phyloP scores from a whole-genome alignment of 2,113 vertebrate genomes.

The Leptosomus discolor region DNA sequence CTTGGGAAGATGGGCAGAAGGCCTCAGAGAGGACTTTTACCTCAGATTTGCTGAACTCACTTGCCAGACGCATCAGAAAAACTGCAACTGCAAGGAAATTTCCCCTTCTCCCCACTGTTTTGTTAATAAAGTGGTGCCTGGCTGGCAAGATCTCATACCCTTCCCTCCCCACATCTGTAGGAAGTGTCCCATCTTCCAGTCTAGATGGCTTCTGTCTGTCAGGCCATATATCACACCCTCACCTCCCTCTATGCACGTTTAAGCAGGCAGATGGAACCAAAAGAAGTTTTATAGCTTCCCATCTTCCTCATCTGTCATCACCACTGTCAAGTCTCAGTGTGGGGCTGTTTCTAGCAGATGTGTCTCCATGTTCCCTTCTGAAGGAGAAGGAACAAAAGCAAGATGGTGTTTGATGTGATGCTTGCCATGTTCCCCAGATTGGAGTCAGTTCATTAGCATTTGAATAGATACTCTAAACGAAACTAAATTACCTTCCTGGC shows the following conservation, averaged over 20 bases:
- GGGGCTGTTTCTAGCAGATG: not conserved
- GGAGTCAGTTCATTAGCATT: not conserved
- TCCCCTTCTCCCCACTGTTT: not conserved
- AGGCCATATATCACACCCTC: not conserved
- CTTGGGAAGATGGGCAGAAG: not conserved
- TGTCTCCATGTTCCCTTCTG: not conserved
- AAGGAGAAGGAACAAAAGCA: not conserved
- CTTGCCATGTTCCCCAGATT: not conserved
- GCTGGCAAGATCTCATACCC: not conserved
- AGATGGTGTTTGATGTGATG: not conserved
- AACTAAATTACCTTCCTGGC: not conserved
- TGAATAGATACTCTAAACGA: not conserved
- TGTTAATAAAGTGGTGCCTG: not conserved
- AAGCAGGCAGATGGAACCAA: not conserved
- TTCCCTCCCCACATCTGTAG: not conserved
- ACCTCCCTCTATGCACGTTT: not conserved
- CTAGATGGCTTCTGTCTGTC: not conserved
- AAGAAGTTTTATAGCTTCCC: not conserved
- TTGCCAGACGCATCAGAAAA: not conserved
- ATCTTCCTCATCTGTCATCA: not conserved
- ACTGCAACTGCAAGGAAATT: not conserved
- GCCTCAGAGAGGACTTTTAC: not conserved
- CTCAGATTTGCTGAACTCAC: not conserved
- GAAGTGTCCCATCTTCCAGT: not conserved
- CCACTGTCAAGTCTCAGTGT: not conserved